Base-by-base conservation (phyloP, 2,797 vertebrate species). In the Hydrocynus forskahlii region DNA sequence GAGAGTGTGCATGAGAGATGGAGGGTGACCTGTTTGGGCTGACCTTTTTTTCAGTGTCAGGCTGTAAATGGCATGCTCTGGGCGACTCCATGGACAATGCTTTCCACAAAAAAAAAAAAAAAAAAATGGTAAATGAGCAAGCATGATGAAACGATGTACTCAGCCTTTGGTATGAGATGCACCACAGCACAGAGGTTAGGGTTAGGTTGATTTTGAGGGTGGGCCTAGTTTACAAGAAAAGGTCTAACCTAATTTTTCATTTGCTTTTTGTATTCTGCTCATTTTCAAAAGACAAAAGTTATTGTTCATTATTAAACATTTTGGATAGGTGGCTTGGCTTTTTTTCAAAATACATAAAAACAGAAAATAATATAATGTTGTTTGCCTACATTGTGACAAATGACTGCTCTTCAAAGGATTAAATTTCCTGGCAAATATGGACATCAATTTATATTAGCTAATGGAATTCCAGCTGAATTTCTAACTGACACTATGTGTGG, bases 1-100 rank as follows among this genome's bases (percentile, higher is more conserved):
- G 25, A 63, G 84, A 85, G 87, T 85, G 84, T 89, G 87, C 87
- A 93, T 88, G 89, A 90, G 87, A 81, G 87, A 59, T 7, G 43
- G 38, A 40, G 70, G 48, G 19, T 55, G 75, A 73, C 74, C 52
- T 69, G 81, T 78, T 86, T 79, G 54, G 48, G 75, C 57, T 81
- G 86, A 82, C 75, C 75, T 78, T 76, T 35, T 35, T 35, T 77
- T 78, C 57, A 78, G 60, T 67, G 29, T 74, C 59, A 45, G 59
- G 9, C 79, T 75, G 55, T 29, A 70, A 54, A 55, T 81, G 79
- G 43, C 73, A 70, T 29, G 57, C 10, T 62, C 23, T 40, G n/a
- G 75, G 38, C 48, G 17, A 10, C 19, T 75, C 59, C 50, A 52
- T 60, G 17, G 55, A 75, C 17, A 13, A 23, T 14, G 40, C 25